Percentiles rank a stretch among this genome's conserved stretches.
phyloP scores from a whole-genome alignment of 2,113 vertebrate species.

The Telmatochromis sp. region DNA sequence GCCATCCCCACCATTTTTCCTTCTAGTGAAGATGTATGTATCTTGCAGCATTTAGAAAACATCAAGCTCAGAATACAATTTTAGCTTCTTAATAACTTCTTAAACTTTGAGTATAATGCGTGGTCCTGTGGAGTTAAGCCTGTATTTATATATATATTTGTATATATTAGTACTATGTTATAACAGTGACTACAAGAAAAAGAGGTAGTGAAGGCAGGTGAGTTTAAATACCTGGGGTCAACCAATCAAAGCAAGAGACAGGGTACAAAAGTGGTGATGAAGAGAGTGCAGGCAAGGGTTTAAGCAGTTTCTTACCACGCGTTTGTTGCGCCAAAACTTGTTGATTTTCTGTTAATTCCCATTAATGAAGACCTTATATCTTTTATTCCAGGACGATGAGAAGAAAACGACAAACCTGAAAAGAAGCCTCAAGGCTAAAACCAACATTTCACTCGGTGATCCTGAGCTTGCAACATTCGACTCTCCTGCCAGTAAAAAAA shows the following conservation, averaged over 20 bases:
- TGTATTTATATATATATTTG: not conserved
- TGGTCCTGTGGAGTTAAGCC: not conserved
- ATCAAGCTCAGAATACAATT: not conserved
- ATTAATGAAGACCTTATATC: not conserved
- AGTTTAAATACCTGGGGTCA: not conserved
- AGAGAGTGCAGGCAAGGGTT: not conserved
- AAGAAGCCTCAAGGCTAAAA: constrained; percentile 11
- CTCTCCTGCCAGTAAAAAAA: constrained; percentile 24
- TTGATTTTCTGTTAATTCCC: not conserved
- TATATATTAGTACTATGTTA: not conserved
- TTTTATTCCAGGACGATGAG: constrained; percentile 35
- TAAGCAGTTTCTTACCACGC: not conserved
- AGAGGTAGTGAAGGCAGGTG: not conserved
- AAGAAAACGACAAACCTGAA: not conserved
- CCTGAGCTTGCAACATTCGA: not conserved
- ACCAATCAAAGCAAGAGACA: not conserved
- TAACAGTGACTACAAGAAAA: accelerated
- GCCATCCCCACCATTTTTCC: constrained; percentile 82
- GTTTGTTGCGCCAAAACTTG: not conserved
- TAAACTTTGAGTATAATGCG: accelerated
- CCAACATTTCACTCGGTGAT: not conserved
- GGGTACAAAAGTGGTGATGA: accelerated
- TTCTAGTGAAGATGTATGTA: constrained; percentile 60
- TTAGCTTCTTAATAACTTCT: not conserved
- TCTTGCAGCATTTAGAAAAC: not conserved